Base-by-base conservation (phyloP, 2,888 invertebrate species). In the Melinaea menophilus region DNA sequence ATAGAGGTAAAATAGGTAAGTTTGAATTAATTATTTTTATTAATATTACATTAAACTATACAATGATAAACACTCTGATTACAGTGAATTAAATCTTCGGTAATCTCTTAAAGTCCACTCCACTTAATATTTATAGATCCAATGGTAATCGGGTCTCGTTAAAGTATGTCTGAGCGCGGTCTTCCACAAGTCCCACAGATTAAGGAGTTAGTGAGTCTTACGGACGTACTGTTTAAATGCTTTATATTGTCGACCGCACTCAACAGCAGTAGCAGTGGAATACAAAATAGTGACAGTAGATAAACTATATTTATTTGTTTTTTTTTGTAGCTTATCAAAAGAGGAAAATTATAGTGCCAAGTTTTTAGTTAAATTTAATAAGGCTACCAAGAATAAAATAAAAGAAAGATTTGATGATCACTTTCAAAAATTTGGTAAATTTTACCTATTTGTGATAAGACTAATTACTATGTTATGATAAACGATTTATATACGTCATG, bases 191-290 rank as follows among this genome's bases (percentile, higher is more conserved):
- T 59, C 63, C 59, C 45, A 56, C 59, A 58, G 63, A 63, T 63
- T 63, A 63, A 60, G 59, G 65, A 62, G 60, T 65, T 63, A 58
- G 57, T 55, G 59, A 62, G 9, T 48, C 60, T 60, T 47, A 62
- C 59, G 60, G 57, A 60, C 60, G 58, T 61, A 31, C 4, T 22
- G 51, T 51, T 51, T 51, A 56, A 55, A 61, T 56, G 63, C 61
- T 58, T 59, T 63, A 51, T 54, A 59, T 61, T 62, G 56, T 65
- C 67, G 64, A 65, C 33, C 56, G 31, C 51, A 31, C 31, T 51
- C 51, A 31, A 51, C 51, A 22, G 51, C 31, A 31, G 5, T 51
- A 22, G 22, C 22, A 22, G 51, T 51, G 5, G 51, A 51, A 51
- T 31, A 31, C 51, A 51, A 51, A 51, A 51, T 31, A 51, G 51